Evolutionary conservation across 2,113 vertebrate genomes (phyloP), one percentile per base, ranked within the genome.

Genomic region (Penelope pileata): DNA sequence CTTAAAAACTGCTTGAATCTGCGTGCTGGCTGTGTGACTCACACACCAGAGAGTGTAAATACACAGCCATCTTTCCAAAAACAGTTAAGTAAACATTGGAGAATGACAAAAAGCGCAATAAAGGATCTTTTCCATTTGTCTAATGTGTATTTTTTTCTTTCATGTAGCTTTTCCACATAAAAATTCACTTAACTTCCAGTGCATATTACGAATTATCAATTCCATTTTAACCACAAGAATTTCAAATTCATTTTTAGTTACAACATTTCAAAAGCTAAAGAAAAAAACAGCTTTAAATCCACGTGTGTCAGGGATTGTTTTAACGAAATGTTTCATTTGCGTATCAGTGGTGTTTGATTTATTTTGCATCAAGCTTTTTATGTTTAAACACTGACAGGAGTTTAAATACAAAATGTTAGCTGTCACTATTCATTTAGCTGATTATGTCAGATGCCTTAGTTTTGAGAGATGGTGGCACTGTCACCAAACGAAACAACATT

Each of bases 391-490:
- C 94, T 98, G 97, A 97, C 97, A 98, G 97, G 97, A 98, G 97
- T 98, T 98, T 98, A 98, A 98, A 98, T 97, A 97, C 97, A 98
- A 98, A 98, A 98, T 98, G 97, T 98, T 98, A 97, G 97, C 97
- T 98, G 98, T 97, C 97, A 98, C 97, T 98, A 95, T 97, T 98
- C 97, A 98, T 98, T 98, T 97, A 97, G 95, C 93, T 97, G 97
- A 97, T 97, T 98, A 97, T 97, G 95, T 98, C 97, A 97, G 96
- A 98, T 97, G 97, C 97, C 97, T 98, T 97, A 96, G 97, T 98
- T 98, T 98, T 98, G 97, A 98, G 96, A 97, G 96, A 97, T 97
- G 91, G 93, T 96, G 96, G 96, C 96, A 98, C 96, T 98, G 97
- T 98, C 97, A 98, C 96, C 87, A 92, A 96, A 97, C 96, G 96